A percentile compares a stretch with the other conserved stretches of the same genome.
phyloP scores from a whole-genome alignment of 2,888 invertebrate species.

The Eucera pruinosa region DNA sequence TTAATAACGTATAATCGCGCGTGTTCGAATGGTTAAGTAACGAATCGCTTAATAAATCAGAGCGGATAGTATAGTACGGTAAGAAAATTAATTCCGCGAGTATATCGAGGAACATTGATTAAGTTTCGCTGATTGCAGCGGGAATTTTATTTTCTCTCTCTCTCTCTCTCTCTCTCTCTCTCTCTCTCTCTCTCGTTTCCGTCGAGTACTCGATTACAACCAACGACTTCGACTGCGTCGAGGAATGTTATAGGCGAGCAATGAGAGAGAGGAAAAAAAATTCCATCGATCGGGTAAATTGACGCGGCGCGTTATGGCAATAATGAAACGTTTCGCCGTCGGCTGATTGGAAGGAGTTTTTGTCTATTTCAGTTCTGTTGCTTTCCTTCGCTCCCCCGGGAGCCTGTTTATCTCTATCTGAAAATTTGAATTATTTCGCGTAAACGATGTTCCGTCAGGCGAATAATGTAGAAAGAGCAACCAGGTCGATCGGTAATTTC shows the following conservation, averaged over 20 bases:
- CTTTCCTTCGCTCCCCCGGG: background rate
- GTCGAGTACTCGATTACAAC: background rate
- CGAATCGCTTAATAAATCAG: background rate
- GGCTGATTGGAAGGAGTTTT: background rate
- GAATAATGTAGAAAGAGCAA: constrained; percentile 22
- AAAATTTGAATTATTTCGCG: constrained; percentile 25
- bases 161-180: no score
- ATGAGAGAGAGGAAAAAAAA: background rate
- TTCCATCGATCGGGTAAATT: constrained; percentile 3
- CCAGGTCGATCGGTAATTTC: constrained; percentile 39
- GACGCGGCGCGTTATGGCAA: background rate
- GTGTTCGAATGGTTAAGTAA: background rate
- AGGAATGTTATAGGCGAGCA: background rate
- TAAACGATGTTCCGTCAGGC: constrained; percentile 44
- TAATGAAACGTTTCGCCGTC: constrained; percentile 10
- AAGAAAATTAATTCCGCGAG: background rate
- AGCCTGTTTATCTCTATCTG: background rate
- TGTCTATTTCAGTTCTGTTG: no score
- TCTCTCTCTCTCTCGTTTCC: background rate
- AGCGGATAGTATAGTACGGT: no score
- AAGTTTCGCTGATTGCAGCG: background rate
- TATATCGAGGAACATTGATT: background rate
- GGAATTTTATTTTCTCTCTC: background rate
- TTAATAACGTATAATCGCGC: no score
- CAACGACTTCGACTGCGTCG: background rate